These are phyloP conservation scores for Monoplex corrugatus DNA, from an alignment of 2,888 invertebrate genomes.

Conservation along the genomic window DNA sequence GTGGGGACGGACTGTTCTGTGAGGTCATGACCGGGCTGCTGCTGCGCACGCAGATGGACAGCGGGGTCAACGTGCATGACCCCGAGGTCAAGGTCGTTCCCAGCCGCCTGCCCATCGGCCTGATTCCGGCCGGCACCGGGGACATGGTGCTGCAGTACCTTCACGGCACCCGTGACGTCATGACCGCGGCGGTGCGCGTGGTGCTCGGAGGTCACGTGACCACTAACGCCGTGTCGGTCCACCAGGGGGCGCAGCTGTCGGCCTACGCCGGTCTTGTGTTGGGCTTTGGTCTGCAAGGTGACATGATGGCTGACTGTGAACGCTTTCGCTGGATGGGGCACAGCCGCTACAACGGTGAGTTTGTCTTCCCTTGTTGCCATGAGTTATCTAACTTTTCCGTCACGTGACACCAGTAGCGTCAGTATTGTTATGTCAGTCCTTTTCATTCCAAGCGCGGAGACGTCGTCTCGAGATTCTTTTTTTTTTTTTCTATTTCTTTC, in stretches of 20 bases:
- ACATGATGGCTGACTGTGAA: conserved; percentile 74
- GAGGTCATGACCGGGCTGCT: conserved; percentile 54
- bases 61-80: conserved; percentile 48
- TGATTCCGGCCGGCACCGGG: conserved; percentile 64
- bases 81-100: conserved; percentile 42
- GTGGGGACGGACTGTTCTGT: conserved; percentile 43
- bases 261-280: conserved; percentile 68
- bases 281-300: conserved; percentile 72
- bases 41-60: conserved; percentile 44
- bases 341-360: conserved; percentile 68
- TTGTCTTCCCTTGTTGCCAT: neutral
- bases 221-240: conserved; percentile 69
- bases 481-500: no score
- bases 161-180: conserved; percentile 68
- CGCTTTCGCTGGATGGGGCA: conserved; percentile 73
- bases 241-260: conserved; percentile 65
- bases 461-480: no score
- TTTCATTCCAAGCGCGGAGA: no score
- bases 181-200: conserved; percentile 70
- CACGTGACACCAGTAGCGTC: no score
- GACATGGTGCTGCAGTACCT: conserved; percentile 69
- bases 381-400: neutral
- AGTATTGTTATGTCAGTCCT: no score
- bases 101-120: conserved; percentile 50
- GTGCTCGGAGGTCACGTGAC: conserved; percentile 65